A percentile compares a stretch with the other conserved stretches of the same genome.
phyloP scores from a whole-genome alignment of 2,113 vertebrate species.

The Synodontis membranacea region DNA sequence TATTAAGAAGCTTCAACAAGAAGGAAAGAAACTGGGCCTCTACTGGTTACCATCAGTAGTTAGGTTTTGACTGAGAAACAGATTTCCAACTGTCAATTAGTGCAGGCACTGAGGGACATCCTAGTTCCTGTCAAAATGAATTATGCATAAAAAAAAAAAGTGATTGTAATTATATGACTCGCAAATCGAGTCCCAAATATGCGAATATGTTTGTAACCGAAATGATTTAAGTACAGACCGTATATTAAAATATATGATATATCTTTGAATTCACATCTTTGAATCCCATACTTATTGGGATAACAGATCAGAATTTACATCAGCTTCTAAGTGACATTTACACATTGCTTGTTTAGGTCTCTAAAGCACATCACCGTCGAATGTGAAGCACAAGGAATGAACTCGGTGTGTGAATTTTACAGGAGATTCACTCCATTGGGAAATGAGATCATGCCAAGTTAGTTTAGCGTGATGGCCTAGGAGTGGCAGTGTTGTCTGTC shows the following conservation, averaged over 20 bases:
- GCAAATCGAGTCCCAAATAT: not conserved
- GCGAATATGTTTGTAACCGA: not conserved
- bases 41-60: not conserved
- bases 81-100: not conserved
- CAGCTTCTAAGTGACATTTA: not conserved
- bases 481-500: conserved; percentile 57
- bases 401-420: not conserved
- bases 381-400: not conserved
- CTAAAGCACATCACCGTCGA: not conserved
- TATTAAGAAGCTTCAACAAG: not conserved
- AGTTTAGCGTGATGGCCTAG: conserved; percentile 36
- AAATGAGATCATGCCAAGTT: not conserved
- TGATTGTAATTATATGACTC: not conserved
- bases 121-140: not conserved
- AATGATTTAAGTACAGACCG: not conserved
- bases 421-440: not conserved
- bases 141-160: no score
- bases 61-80: not conserved
- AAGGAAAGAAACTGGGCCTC: not conserved
- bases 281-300: not conserved
- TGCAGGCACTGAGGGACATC: not conserved
- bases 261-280: not conserved
- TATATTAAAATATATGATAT: not conserved
- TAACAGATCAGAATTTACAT: not conserved
- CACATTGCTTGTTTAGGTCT: not conserved